Evolutionary conservation across 2,888 invertebrate genomes (phyloP).

Genomic region (Eupithecia tripunctaria): DNA sequence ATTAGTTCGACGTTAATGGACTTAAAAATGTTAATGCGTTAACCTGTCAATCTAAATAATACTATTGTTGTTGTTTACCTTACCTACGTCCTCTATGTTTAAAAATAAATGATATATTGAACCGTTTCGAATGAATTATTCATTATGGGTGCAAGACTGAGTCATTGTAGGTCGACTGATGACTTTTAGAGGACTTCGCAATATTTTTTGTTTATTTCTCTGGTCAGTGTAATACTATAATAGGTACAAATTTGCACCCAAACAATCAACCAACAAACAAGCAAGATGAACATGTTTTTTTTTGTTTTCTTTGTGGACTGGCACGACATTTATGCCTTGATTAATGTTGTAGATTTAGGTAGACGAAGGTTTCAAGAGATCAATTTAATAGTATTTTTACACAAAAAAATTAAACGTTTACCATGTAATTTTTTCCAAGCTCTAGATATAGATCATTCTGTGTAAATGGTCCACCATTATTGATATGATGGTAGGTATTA

Average conservation of each 20-base stretch:
- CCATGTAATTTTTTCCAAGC: too few species aligned
- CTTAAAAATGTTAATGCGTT: constrained; percentile 9
- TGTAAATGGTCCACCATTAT: too few species aligned
- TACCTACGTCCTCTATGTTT: not conserved
- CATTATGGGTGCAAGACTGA: not conserved
- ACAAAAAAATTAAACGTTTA: too few species aligned
- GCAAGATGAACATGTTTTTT: not conserved
- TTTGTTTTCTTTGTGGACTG: not conserved
- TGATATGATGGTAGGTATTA: too few species aligned
- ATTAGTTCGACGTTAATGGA: not conserved
- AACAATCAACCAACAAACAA: not conserved
- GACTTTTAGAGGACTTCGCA: not conserved
- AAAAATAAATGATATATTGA: not conserved
- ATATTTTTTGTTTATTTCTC: not conserved
- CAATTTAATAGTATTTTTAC: too few species aligned
- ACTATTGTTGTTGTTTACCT: not conserved
- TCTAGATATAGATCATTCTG: too few species aligned
- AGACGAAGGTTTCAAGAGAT: too few species aligned
- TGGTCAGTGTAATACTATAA: not conserved
- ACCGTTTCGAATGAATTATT: constrained; percentile 1
- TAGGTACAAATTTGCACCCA: not conserved
- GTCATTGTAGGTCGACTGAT: not conserved
- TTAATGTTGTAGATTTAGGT: too few species aligned
- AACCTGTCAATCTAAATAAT: not conserved
- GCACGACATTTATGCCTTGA: too few species aligned